Evolutionary conservation across 2,888 invertebrate species (phyloP).

Genomic region (Acanthosepion esculentum): DNA sequence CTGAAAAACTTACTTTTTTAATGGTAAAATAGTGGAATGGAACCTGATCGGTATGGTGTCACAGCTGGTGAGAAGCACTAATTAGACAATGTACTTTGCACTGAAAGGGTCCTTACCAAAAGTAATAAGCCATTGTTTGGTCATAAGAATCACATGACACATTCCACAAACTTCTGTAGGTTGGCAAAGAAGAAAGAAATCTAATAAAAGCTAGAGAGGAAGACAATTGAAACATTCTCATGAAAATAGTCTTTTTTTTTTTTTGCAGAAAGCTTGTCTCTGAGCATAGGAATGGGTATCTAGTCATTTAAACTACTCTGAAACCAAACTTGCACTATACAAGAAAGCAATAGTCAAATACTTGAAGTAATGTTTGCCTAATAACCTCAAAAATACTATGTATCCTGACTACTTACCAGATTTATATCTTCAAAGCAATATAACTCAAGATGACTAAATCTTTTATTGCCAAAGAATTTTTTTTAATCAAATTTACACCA

Average conservation of each 20-base stretch:
- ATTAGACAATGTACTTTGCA: constrained; percentile 33
- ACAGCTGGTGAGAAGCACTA: not conserved
- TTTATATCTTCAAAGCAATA: too few relatives aligned
- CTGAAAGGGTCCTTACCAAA: not conserved
- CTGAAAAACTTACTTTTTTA: not conserved
- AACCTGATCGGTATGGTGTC: not conserved
- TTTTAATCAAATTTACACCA: too few relatives aligned
- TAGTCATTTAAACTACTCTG: not conserved
- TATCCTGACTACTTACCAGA: too few relatives aligned
- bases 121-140: constrained; percentile 23
- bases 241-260: not conserved
- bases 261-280: not conserved
- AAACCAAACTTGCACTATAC: not conserved
- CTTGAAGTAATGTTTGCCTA: not conserved
- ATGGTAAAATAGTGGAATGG: not conserved
- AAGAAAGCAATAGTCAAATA: not conserved
- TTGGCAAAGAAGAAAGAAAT: not conserved
- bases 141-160: not conserved
- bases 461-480: too few relatives aligned
- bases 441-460: too few relatives aligned
- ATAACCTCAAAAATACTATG: not conserved
- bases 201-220: not conserved
- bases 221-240: not conserved
- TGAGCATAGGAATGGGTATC: not conserved
- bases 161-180: not conserved